Evolutionary conservation across 1,140 invertebrate species (phyloP).

Genomic region (honey bee (Apis mellifera)): DNA sequence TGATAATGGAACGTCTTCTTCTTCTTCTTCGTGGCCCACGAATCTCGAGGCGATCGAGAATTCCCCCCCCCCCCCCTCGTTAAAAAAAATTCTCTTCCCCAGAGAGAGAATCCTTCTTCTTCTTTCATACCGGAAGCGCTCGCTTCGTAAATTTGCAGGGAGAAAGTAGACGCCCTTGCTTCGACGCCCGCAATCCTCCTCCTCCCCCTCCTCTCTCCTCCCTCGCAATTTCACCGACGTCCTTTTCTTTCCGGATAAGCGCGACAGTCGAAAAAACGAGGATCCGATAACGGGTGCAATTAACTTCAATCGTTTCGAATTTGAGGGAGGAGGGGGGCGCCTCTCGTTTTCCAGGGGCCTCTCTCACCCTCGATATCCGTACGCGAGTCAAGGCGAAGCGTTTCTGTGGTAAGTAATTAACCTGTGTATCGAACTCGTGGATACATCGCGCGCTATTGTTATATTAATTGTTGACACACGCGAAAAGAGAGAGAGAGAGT

Average conservation of each 20-base stretch:
- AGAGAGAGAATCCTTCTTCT: no score
- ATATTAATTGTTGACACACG: no score
- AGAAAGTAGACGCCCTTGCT: conserved; percentile 33
- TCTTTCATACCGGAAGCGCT: background rate
- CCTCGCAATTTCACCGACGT: conserved; percentile 17
- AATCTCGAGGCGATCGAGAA: background rate
- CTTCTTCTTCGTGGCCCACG: background rate
- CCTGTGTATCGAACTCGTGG: background rate
- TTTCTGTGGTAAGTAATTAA: conserved; percentile 57
- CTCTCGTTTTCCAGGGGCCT: conserved; percentile 18
- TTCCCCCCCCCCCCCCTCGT: no score
- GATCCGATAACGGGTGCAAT: conserved; percentile 60
- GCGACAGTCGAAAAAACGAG: conserved; percentile 51
- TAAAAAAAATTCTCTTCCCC: no score
- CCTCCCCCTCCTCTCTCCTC: background rate
- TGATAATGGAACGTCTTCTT: background rate
- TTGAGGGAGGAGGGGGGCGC: conserved; percentile 18
- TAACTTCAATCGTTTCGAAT: conserved; percentile 66
- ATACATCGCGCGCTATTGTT: no score
- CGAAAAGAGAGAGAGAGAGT: no score
- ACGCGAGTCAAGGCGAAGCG: conserved; percentile 49
- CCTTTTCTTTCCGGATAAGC: conserved; percentile 15
- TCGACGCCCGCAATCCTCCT: background rate
- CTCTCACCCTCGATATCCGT: conserved; percentile 12
- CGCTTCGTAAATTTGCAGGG: conserved; percentile 7